phyloP scores from a whole-genome alignment of 2,888 invertebrate species.

The Eristalinus sepulchralis region DNA sequence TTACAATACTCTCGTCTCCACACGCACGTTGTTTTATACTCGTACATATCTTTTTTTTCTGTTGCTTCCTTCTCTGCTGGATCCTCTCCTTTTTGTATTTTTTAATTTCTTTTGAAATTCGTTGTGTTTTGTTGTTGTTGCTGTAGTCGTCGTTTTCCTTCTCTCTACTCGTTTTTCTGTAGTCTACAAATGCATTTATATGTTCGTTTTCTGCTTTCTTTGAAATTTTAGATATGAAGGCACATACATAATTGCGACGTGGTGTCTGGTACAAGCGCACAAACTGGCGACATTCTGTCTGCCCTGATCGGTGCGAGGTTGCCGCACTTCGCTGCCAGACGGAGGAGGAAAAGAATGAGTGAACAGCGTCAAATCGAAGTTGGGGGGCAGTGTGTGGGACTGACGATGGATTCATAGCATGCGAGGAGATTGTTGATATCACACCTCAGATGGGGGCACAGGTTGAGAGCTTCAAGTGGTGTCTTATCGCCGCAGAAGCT shows the following conservation, averaged over 20 bases:
- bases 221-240: constrained; percentile 70
- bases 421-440: neutral
- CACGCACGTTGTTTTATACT: constrained; percentile 41
- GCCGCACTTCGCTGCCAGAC: constrained; percentile 81
- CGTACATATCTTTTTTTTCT: neutral
- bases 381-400: neutral
- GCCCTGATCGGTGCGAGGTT: constrained; percentile 89
- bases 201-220: constrained; percentile 70
- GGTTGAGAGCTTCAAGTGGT: neutral
- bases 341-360: neutral
- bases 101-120: constrained; percentile 63
- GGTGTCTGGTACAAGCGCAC: constrained; percentile 88
- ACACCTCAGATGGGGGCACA: neutral
- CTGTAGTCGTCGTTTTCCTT: constrained; percentile 11
- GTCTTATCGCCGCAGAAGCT: neutral
- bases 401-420: neutral
- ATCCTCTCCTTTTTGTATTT: constrained; percentile 21
- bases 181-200: constrained; percentile 64
- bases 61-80: constrained; percentile 13
- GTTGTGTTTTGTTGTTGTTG: constrained; percentile 13
- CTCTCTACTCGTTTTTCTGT: constrained; percentile 16
- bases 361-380: neutral
- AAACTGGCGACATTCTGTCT: constrained; percentile 97
- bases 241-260: constrained; percentile 83
- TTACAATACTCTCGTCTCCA: constrained; percentile 49